Conservation (phyloP, 2,113 vertebrate genomes). For the Gallinago undulata region DNA sequence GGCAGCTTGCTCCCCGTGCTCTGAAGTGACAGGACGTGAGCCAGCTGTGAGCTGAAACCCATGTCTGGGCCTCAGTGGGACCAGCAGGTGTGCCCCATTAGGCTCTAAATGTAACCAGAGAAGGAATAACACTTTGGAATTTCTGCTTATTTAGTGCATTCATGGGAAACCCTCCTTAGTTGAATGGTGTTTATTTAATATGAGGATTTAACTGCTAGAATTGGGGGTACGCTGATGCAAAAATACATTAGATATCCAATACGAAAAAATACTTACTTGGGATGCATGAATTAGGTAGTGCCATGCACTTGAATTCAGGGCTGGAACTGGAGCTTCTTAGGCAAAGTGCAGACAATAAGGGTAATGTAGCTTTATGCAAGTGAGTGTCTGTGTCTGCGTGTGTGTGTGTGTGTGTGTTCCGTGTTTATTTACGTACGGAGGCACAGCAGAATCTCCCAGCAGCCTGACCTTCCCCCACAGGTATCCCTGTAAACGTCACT, state of each 20-base stretch:
- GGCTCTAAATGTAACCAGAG: background rate
- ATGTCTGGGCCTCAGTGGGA: background rate
- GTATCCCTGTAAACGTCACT: background rate
- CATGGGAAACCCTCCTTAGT: background rate
- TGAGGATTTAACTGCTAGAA: background rate
- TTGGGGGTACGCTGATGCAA: background rate
- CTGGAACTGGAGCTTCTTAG: background rate
- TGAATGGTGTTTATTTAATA: background rate
- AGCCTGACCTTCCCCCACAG: background rate
- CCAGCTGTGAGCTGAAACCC: background rate
- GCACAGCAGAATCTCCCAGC: background rate
- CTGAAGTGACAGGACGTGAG: slow-evolving; percentile 4
- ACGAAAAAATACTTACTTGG: background rate
- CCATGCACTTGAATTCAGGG: background rate
- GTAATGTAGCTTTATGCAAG: background rate
- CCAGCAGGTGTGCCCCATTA: background rate
- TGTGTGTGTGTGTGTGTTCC: background rate
- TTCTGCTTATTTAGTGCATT: background rate
- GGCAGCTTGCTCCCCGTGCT: background rate
- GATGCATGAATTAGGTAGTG: background rate
- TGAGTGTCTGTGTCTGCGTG: background rate
- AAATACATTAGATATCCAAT: background rate
- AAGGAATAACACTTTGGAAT: background rate
- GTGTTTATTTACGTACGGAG: background rate
- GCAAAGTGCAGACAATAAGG: background rate